Evolutionary conservation across 1,140 invertebrate genomes (phyloP), one percentile per base, ranked within the genome.

Genomic region (Diachasma alloeum): DNA sequence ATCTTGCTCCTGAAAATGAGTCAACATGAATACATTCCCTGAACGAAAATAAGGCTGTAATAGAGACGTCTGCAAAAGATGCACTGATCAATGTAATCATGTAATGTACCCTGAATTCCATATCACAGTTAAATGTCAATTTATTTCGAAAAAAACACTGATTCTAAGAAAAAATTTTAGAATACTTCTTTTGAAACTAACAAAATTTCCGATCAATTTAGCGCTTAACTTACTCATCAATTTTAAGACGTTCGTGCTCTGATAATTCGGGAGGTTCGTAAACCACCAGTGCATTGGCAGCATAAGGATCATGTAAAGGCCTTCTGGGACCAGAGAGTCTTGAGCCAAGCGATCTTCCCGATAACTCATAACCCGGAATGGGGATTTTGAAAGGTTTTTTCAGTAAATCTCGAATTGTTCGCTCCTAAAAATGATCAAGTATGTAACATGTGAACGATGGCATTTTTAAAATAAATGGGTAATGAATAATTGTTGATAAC

Each of bases 381-480:
- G 98, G 98, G 66, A 99, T 95, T 91, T 96, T 96, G 84, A 99
- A 99, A 6, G 97, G 97, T 84, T 94, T 95, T n/a, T 92, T 93
- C 0, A 99, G 84, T 78, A 98, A 93, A 81, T 94, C 94, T 76
- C 92, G 92, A 75, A 99, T 97, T 15, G 96, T 87, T 63, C 91
- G 91, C 89, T 96, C 95, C 93, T 96, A 87, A 46, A 89, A 84
- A 75, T 73, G 67, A 81, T 76, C 26, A 75, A 70, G 17, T 48
- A 17, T n/a, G 17, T 53, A 2, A 53, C 48, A n/a, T n/a, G n/a
- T n/a, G n/a, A n/a, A n/a, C n/a, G n/a, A n/a, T n/a, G n/a, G n/a
- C n/a, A n/a, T n/a, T n/a, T n/a, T n/a, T n/a, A n/a, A n/a, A n/a
- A n/a, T n/a, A n/a, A n/a, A n/a, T n/a, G n/a, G n/a, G n/a, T n/a